Evolutionary conservation across 1,140 invertebrate species (phyloP), one percentile per base, ranked within the genome.

Genomic region (Augochlora pura): DNA sequence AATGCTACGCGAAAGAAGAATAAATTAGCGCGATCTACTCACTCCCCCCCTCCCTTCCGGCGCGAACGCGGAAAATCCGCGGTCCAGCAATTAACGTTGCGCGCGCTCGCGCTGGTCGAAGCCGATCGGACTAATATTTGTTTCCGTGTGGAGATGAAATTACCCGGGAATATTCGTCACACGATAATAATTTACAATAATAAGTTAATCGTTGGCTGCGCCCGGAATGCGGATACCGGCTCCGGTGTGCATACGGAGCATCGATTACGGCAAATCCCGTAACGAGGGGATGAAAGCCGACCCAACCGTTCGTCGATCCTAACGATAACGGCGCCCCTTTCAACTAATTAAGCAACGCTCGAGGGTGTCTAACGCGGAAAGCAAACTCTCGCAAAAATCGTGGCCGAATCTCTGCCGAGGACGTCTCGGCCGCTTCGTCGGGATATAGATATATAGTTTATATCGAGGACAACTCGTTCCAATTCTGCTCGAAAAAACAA

Each of bases 281-380:
- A 67, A 77, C 52, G 59, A 39, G 67, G 59, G 73, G 73, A 57
- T 54, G 62, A 57, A 66, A 69, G 59, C 73, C 57, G 59, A 69
- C 65, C 42, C 38, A 12, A 57, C 65, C 46, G 27, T 59, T 60
- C 78, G 65, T 54, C 78, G 78, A 80, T 80, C 49, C 64, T 64
- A 80, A 80, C 78, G 78, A 77, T 76, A 80, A 77, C 73, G 59
- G 27, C 38, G 27, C 38, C 78, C 78, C 65, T 80, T 69, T 57
- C 73, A 32, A 59, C 73, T 69, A 77, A 80, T 80, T 80, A 80
- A 80, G 57, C 73, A 42, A 23, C 38, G 46, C 49, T 59, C 18
- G 57, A 38, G 73, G 38, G 32, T 54, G n/a, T 39, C 23, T 64
- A 7, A n/a, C 32, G 4, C 14, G 46, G 23, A 49, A 38, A 18